Conservation (phyloP, 2,797 vertebrate species). For the Kryptolebias ocellatus region DNA sequence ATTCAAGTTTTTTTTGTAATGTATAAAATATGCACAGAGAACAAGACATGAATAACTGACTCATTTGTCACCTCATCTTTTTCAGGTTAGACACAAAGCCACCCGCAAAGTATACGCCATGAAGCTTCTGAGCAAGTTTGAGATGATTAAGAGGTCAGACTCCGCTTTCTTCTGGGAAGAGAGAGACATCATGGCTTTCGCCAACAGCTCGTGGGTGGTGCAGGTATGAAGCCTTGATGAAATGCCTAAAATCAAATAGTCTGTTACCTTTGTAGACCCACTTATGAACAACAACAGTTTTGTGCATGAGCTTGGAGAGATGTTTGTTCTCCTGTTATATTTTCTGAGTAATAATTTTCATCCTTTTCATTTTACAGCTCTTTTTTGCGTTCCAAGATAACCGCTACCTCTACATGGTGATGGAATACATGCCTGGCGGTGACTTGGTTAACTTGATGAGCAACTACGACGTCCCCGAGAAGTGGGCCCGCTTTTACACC, state of each 20-base stretch:
- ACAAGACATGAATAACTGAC: neutral
- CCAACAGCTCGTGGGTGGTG: slow-evolving; percentile 97
- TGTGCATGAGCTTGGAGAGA: neutral
- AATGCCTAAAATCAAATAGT: no score
- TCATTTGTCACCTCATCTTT: neutral
- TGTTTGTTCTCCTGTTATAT: neutral
- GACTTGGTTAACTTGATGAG: slow-evolving; percentile 99
- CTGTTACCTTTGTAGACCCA: no score
- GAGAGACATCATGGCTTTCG: slow-evolving; percentile 99
- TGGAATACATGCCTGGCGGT: slow-evolving; percentile 99
- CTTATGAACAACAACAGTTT: no score
- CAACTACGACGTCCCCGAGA: slow-evolving; percentile 97
- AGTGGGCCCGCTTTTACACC: slow-evolving; percentile 98
- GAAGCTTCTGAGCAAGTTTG: slow-evolving; percentile 99
- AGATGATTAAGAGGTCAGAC: slow-evolving; percentile 99
- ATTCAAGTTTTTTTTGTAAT: neutral
- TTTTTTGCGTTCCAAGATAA: slow-evolving; percentile 99
- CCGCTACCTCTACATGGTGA: slow-evolving; percentile 99
- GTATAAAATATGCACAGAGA: neutral
- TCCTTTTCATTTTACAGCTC: slow-evolving; percentile 77
- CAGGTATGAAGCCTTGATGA: slow-evolving; percentile 83
- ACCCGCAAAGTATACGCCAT: slow-evolving; percentile 96
- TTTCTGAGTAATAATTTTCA: neutral
- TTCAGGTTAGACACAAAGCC: slow-evolving; percentile 95
- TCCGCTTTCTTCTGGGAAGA: slow-evolving; percentile 99